Evolutionary conservation across 2,113 vertebrate genomes (phyloP), one percentile per base, ranked within the genome.

Genomic region (Reinhardtius hippoglossoides): DNA sequence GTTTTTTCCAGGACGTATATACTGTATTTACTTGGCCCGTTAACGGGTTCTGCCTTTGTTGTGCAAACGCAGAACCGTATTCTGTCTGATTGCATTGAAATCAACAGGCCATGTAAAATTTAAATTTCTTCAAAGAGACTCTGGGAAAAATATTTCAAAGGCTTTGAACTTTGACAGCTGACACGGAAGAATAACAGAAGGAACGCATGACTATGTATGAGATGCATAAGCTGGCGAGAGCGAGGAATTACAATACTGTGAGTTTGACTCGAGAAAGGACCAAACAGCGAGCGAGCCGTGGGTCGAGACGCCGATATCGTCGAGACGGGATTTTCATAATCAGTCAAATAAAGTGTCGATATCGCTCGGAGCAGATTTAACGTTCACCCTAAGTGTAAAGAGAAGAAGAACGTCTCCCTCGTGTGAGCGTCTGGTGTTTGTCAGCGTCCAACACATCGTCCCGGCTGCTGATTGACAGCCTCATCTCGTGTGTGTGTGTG

Each of bases 121-220:
- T 62, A 85, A 67, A 87, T 86, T 84, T 93, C 89, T 90, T 92
- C 88, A 92, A 92, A 93, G 87, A 90, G 90, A 88, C 85, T 86
- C 46, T 3, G 71, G 60, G 71, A 87, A 31, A 31, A 78, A 79
- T 56, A 44, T 89, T 89, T 82, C 78, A 78, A 40, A 83, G 77
- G 70, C 89, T 93, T 93, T 93, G 89, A 93, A 89, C 89, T 93
- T 83, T 92, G 88, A 89, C 90, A 81, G 88, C 82, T 88, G 85
- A 91, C 87, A 77, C 46, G 37, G 74, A 87, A 81, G 83, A 88
- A 86, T 78, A 84, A 80, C 76, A 78, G 78, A 80, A 84, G 87
- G 76, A 85, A 87, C 66, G 69, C 82, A 86, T 89, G 87, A 90
- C 67, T 90, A 91, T 86, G 82, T 35, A 91, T 89, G 89, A 91